A percentile compares a stretch with the other conserved stretches of the same genome.
phyloP scores from a whole-genome alignment of 2,113 vertebrate genomes.

The Psilopsiagon aurifrons region DNA sequence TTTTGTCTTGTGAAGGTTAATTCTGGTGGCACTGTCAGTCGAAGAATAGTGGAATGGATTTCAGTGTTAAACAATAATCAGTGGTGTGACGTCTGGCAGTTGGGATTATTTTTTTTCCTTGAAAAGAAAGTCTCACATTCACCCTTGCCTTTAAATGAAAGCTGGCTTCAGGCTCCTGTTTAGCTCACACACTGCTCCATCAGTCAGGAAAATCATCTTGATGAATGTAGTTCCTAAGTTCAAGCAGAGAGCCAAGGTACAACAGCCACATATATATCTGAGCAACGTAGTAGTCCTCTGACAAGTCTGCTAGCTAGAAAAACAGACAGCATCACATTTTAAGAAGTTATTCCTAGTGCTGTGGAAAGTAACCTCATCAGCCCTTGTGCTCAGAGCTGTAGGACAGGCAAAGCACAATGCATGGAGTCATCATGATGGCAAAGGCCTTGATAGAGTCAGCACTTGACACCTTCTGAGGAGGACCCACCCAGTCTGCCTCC shows the following conservation, averaged over 20 bases:
- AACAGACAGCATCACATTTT: neutral
- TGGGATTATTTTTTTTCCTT: neutral
- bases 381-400: neutral
- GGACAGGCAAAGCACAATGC: accelerated
- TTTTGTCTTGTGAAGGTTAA: neutral
- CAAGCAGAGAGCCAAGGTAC: neutral
- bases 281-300: neutral
- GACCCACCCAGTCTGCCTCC: neutral
- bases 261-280: neutral
- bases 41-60: neutral
- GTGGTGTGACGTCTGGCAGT: neutral
- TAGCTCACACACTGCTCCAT: neutral
- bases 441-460: neutral
- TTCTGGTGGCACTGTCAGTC: neutral
- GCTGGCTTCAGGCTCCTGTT: neutral
- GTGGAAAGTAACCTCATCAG: neutral
- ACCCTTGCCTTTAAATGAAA: neutral
- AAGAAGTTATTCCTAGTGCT: neutral
- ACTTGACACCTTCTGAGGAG: neutral
- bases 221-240: neutral
- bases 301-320: neutral
- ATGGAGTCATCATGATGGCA: accelerated
- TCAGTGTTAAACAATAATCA: neutral
- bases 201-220: neutral
- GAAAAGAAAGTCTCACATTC: neutral